Conservation (phyloP, 2,888 invertebrate species). For the Microctonus hyperodae region DNA sequence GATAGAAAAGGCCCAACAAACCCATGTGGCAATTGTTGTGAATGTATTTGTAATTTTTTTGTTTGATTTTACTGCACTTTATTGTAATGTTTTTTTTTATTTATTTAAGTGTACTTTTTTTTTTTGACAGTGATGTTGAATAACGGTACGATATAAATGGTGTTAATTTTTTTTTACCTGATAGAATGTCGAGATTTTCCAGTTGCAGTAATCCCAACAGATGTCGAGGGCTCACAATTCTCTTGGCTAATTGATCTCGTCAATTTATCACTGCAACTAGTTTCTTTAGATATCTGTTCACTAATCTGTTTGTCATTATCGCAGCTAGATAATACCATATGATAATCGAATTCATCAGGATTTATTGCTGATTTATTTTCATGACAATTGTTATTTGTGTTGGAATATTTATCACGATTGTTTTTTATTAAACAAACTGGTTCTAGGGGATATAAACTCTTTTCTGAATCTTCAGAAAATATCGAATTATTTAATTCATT, state of each 20-base stretch:
- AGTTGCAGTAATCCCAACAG: slow-evolving; percentile 35
- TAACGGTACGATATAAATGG: slow-evolving; percentile 17
- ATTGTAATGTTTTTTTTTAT: slow-evolving; percentile 29
- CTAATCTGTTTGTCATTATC: slow-evolving; percentile 14
- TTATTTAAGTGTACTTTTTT: slow-evolving; percentile 12
- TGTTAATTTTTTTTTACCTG: slow-evolving; percentile 34
- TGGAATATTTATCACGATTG: slow-evolving; percentile 18
- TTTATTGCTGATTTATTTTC: slow-evolving; percentile 22
- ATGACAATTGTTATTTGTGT: slow-evolving; percentile 29
- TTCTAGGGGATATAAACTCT: slow-evolving; percentile 41
- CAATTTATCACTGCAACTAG: slow-evolving; percentile 42
- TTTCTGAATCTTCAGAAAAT: background rate
- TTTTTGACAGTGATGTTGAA: too few species aligned
- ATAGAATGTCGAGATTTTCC: slow-evolving; percentile 1
- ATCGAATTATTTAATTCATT: slow-evolving; percentile 23
- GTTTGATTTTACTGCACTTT: background rate
- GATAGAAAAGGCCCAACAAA: background rate
- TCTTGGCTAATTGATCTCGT: slow-evolving; percentile 34
- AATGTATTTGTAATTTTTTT: background rate
- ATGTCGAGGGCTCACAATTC: slow-evolving; percentile 43
- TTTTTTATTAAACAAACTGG: slow-evolving; percentile 38
- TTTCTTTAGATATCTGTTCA: slow-evolving; percentile 29
- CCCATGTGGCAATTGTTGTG: background rate
- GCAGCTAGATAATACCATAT: slow-evolving; percentile 11
- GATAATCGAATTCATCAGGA: slow-evolving; percentile 24